Base-by-base conservation (phyloP, 2,797 vertebrate species). In the Cygnus olor region DNA sequence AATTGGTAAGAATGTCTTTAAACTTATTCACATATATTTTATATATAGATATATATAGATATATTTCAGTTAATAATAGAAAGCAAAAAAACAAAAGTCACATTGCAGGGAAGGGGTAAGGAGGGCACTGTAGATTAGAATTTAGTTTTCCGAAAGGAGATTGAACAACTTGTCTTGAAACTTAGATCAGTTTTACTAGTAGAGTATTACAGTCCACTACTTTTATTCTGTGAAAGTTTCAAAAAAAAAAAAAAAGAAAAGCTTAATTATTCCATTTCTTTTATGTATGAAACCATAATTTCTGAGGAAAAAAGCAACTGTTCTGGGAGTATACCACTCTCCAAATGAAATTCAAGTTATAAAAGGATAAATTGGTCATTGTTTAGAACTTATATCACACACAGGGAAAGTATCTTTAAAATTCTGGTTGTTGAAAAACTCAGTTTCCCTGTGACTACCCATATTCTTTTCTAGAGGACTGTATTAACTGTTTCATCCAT, bases 81-180 rank as follows among this genome's bases (percentile, higher is more conserved):
- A 49, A 28, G 3, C 2, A 51, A 45, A 72, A 51, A 42, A 11
- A 63, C 1, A n/a, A 38, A 86, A 45, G 16, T 40, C 14, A 63
- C 20, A 53, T 61, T 38, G 27, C 81, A 65, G 14, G 14, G 13
- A 51, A 22, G 6, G 6, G 0, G 7, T 0, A 0, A 6, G 3
- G 11, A 4, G 32, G 16, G 4, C 10, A 60, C 5, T 64, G 14
- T 56, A 81, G 32, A 45, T 45, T 63, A 61, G 27, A 84, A 42
- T 30, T 69, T 2, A 58, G 11, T 76, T 87, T 85, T 70, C 12
- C 7, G 66, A 56, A 82, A 83, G 9, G 18, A 93, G 21, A 9
- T 68, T 60, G 16, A 80, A 73, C 8, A 47, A 40, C 19, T 63
- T 44, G 27, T 56, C 30, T 82, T 68, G 40, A 66, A 85, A 70